Evolutionary conservation across 2,888 invertebrate species (phyloP), one percentile per base, ranked within the genome.

Genomic region (Iphiclides podalirius): DNA sequence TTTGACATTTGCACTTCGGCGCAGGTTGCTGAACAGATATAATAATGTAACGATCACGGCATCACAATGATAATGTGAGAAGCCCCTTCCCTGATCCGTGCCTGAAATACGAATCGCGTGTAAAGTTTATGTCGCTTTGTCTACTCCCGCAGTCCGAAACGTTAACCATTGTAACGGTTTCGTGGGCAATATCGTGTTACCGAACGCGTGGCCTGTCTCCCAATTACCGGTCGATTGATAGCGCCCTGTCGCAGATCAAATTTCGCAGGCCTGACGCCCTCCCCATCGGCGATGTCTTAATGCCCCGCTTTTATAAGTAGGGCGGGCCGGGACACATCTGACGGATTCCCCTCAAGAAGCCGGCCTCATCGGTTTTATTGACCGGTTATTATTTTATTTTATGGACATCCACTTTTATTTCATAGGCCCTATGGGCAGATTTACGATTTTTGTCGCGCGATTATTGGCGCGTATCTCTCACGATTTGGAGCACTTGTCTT

Each of bases 331-430:
- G 73, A 75, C 75, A 69, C 74, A 76, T 83, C 80, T 85, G 87
- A 86, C 84, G 85, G 82, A 83, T 84, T 79, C 72, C 69, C 67
- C 74, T 71, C 65, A 72, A n/a, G n/a, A n/a, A 70, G 67, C 70
- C 67, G 60, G 54, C 48, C 66, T 59, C 67, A 61, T 58, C 60
- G 70, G 79, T 85, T 87, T 86, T 86, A 86, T 86, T 83, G 84
- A 77, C 77, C 80, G 75, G 78, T 85, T 88, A 87, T 86, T 86
- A 86, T 86, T 87, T 86, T 79, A 86, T 86, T 86, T 88, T 87
- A 88, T 86, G 73, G 78, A 76, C 80, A 78, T 74, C 72, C 76
- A 81, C 84, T 86, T 83, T 76, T 83, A 84, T 86, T 87, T 87
- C 84, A 86, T 81, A 72, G 84, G 75, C 67, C 64, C 72, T 79